Conservation (phyloP, 2,888 invertebrate species). For the Drosophila mettleri region DNA sequence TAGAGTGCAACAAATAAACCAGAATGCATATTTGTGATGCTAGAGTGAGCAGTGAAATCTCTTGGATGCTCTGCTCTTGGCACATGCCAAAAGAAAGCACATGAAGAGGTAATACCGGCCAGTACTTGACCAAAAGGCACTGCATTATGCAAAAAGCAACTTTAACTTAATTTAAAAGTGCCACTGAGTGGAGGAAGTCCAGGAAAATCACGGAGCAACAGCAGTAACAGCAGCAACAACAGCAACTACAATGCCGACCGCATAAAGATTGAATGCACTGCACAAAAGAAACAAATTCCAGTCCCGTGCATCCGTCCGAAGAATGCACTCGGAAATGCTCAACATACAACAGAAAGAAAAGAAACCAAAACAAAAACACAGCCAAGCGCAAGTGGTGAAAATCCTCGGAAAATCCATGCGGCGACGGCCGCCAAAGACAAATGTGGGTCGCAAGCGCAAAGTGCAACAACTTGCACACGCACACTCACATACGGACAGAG, state of each 20-base stretch:
- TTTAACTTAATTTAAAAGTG: slow-evolving; percentile 73
- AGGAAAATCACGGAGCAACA: slow-evolving; percentile 12
- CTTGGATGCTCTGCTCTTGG: slow-evolving; percentile 47
- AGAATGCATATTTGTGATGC: slow-evolving; percentile 49
- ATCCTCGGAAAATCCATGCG: slow-evolving; percentile 73
- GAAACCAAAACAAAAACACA: slow-evolving; percentile 28
- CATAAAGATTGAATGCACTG: slow-evolving; percentile 53
- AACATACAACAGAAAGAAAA: slow-evolving; percentile 32
- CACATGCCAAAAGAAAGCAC: slow-evolving; percentile 42
- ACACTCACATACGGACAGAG: slow-evolving; percentile 21
- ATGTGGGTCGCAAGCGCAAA: slow-evolving; percentile 79
- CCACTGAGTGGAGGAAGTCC: slow-evolving; percentile 38
- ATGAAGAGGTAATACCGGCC: slow-evolving; percentile 37
- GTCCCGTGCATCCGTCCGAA: slow-evolving; percentile 39
- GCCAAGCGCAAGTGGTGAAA: slow-evolving; percentile 52
- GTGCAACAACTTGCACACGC: slow-evolving; percentile 74
- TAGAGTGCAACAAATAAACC: slow-evolving; percentile 48
- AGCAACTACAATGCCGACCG: slow-evolving; percentile 29
- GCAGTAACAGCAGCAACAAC: slow-evolving; percentile 7
- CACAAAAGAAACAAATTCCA: slow-evolving; percentile 70
- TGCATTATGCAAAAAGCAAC: slow-evolving; percentile 60
- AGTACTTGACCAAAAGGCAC: slow-evolving; percentile 63
- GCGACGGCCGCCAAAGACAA: slow-evolving; percentile 68
- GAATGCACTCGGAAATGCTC: slow-evolving; percentile 70
- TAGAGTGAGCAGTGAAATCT: slow-evolving; percentile 55